Evolutionary conservation across 2,113 vertebrate species (phyloP), one percentile per base, ranked within the genome.

Genomic region (Ascaphus truei): DNA sequence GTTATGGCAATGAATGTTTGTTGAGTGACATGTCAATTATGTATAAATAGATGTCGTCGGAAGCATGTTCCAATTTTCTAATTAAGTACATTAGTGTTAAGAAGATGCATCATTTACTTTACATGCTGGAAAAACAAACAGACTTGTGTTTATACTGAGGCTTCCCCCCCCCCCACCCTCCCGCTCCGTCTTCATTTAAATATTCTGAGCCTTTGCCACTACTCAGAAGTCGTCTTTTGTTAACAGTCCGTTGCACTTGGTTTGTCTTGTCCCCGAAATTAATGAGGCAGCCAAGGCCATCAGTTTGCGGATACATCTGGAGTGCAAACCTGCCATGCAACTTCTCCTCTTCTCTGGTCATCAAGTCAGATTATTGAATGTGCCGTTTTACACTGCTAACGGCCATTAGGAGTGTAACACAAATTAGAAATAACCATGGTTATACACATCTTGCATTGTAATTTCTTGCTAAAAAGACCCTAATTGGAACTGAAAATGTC

Each of bases 401-500:
- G 80, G 82, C 74, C 73, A 76, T 81, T 73, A 78, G 76, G 47
- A 82, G 86, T 84, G 83, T 88, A 90, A 81, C 76, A 84, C 79
- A 85, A 87, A 86, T 86, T 81, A 85, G 78, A 83, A 74, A 84
- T 82, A 87, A 68, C 83, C 82, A 80, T 80, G 82, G 85, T 81
- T 84, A 81, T 76, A 82, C 76, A 75, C 77, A 53, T 30, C 77
- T 80, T 85, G 78, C 76, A 76, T 80, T 63, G 77, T 82, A 83
- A 60, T 52, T 13, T n/a, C n/a, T n/a, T n/a, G n/a, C n/a, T n/a
- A n/a, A n/a, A n/a, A n/a, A n/a, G n/a, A n/a, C n/a, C n/a, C n/a
- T n/a, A n/a, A n/a, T n/a, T n/a, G n/a, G n/a, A n/a, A n/a, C n/a
- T n/a, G n/a, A n/a, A n/a, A n/a, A n/a, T n/a, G n/a, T n/a, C n/a